Conservation (phyloP, 2,888 invertebrate genomes). For the Apotomis turbidana region DNA sequence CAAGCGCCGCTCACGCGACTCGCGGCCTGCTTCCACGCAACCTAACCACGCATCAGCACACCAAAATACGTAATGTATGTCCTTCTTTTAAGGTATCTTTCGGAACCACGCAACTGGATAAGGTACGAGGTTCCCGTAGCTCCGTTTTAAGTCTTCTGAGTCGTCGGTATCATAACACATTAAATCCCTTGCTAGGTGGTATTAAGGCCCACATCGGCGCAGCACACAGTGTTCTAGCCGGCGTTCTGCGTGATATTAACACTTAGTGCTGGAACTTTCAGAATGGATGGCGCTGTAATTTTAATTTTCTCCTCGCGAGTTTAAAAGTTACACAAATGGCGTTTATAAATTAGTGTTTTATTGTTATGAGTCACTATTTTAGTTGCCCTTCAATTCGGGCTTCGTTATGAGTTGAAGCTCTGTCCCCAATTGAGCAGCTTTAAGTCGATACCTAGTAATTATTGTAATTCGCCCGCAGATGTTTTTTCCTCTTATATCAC, state of each 20-base stretch:
- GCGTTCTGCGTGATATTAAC: constrained; percentile 36
- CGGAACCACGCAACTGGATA: not conserved
- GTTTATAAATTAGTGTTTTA: constrained; percentile 39
- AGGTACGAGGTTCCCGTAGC: not conserved
- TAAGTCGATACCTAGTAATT: too few relatives aligned
- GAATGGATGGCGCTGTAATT: constrained; percentile 38
- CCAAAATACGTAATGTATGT: not conserved
- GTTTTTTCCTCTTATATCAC: too few relatives aligned
- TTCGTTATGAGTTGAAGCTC: constrained; percentile 1
- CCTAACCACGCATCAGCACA: not conserved
- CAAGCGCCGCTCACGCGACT: constrained; percentile 33
- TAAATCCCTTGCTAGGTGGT: constrained; percentile 4
- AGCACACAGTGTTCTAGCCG: not conserved
- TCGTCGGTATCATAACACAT: constrained; percentile 13
- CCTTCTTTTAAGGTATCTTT: not conserved
- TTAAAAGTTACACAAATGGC: constrained; percentile 35
- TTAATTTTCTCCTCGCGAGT: constrained; percentile 35
- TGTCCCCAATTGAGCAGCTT: not conserved
- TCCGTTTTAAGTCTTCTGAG: not conserved
- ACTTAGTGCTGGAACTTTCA: constrained; percentile 31
- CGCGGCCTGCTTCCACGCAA: not conserved
- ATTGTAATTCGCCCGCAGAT: too few relatives aligned
- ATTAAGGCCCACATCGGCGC: constrained; percentile 6
- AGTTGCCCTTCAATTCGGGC: constrained; percentile 18
- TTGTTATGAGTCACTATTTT: constrained; percentile 27